These are phyloP conservation scores for Vicugna pacos DNA, from an alignment of 2,113 vertebrate genomes.

Conservation along the genomic window DNA sequence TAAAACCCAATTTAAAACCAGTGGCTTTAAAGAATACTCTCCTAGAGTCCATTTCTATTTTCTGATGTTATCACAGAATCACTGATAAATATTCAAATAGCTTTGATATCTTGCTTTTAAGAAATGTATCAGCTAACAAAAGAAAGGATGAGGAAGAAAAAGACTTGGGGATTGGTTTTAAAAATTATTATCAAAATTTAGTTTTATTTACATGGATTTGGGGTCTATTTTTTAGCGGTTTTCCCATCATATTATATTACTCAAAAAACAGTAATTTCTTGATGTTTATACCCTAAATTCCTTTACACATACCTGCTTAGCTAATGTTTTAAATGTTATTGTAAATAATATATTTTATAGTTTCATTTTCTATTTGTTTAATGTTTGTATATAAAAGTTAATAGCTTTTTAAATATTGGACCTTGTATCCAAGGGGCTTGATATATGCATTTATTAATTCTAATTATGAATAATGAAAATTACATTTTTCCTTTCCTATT, in stretches of 20 bases:
- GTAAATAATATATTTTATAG: background rate
- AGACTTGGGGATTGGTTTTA: background rate
- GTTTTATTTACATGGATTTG: conserved; percentile 47
- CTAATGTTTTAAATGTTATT: background rate
- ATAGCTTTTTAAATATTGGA: background rate
- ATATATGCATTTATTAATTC: conserved; percentile 46
- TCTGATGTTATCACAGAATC: background rate
- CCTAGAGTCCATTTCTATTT: conserved; percentile 18
- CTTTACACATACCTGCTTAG: background rate
- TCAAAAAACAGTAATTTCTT: conserved; percentile 12
- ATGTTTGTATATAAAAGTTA: background rate
- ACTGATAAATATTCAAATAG: conserved; percentile 13
- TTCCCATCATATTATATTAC: background rate
- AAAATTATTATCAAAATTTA: conserved; percentile 43
- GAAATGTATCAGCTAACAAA: background rate
- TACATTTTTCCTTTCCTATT: background rate
- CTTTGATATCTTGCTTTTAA: conserved; percentile 29
- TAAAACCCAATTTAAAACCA: background rate
- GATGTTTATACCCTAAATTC: conserved; percentile 11
- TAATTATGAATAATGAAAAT: conserved; percentile 14
- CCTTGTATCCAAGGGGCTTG: background rate
- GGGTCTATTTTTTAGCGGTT: background rate
- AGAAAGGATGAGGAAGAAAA: conserved; percentile 16
- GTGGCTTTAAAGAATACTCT: conserved; percentile 8
- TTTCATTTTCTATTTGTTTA: conserved; percentile 10